Evolutionary conservation across 1,140 invertebrate genomes (phyloP).

Genomic region (Condylostylus longicornis): DNA sequence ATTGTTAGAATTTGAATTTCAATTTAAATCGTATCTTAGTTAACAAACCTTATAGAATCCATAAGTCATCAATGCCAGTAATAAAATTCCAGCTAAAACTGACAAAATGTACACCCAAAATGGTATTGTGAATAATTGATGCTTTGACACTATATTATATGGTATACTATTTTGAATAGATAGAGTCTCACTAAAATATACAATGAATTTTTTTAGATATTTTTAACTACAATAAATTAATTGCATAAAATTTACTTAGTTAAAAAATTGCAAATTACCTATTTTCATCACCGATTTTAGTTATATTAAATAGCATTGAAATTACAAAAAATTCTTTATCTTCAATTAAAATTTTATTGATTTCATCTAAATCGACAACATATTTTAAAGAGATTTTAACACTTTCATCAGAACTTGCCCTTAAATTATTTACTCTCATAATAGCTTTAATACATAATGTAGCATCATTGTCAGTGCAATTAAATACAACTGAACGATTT

Average conservation of each 20-base stretch:
- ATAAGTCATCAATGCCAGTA: conserved; percentile 20
- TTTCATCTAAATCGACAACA: conserved; percentile 22
- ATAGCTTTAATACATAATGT: conserved; percentile 22
- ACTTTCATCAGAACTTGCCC: conserved; percentile 19
- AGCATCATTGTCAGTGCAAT: conserved; percentile 23
- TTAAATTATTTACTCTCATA: conserved; percentile 22
- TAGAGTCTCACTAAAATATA: conserved; percentile 6
- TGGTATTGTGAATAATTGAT: conserved; percentile 13
- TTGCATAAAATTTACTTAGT: neutral
- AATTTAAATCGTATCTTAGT: neutral
- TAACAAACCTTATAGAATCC: conserved; percentile 22
- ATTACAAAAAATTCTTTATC: conserved; percentile 29
- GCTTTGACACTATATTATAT: conserved; percentile 26
- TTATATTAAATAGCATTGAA: conserved; percentile 15
- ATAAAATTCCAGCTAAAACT: conserved; percentile 20
- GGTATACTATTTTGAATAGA: conserved; percentile 18
- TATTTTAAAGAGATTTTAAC: conserved; percentile 21
- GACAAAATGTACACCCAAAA: conserved; percentile 26
- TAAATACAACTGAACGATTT: conserved; percentile 30
- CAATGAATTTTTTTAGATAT: neutral
- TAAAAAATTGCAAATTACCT: conserved; percentile 4
- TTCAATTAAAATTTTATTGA: conserved; percentile 26
- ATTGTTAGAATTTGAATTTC: neutral
- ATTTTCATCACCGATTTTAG: conserved; percentile 18
- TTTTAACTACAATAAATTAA: neutral